A percentile compares a stretch with the other conserved stretches of the same genome.
These are phyloP conservation scores for Popillia japonica DNA, from an alignment of 1,140 invertebrate genomes.

Conservation along the genomic window DNA sequence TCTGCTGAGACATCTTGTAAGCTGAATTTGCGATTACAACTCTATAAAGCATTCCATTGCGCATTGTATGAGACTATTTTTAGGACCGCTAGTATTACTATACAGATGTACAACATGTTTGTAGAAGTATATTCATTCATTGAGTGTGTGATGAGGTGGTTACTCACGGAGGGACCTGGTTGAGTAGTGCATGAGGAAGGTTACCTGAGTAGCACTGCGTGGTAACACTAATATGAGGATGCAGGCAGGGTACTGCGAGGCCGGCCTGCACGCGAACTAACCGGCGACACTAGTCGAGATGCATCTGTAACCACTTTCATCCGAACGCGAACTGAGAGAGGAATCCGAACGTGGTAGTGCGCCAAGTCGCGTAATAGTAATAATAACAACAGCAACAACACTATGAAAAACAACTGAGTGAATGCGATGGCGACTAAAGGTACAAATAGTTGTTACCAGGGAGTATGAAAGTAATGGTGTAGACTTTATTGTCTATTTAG, in stretches of 20 bases:
- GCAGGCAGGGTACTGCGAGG: constrained; percentile 16
- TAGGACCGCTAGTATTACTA: not conserved
- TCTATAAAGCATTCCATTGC: not conserved
- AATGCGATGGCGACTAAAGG: not conserved
- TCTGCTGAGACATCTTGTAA: not conserved
- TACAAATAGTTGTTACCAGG: not conserved
- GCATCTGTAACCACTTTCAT: constrained; percentile 46
- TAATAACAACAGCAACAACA: constrained; percentile 2
- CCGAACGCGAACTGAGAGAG: constrained; percentile 41
- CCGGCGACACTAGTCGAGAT: constrained; percentile 46
- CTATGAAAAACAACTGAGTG: not conserved
- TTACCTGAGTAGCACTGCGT: constrained; percentile 31
- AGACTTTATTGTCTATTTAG: no score
- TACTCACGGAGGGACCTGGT: constrained; percentile 39
- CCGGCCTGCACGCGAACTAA: constrained; percentile 43
- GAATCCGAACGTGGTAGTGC: constrained; percentile 2
- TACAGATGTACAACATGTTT: not conserved
- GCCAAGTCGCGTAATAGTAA: not conserved
- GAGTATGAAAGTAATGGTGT: not conserved
- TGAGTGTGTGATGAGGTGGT: constrained; percentile 23
- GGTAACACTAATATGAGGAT: constrained; percentile 40
- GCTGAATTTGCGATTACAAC: not conserved
- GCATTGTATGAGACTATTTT: not conserved
- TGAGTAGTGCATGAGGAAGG: constrained; percentile 31
- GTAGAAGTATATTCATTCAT: not conserved